phyloP scores from a whole-genome alignment of 2,888 invertebrate species.

The Phalera bucephala region DNA sequence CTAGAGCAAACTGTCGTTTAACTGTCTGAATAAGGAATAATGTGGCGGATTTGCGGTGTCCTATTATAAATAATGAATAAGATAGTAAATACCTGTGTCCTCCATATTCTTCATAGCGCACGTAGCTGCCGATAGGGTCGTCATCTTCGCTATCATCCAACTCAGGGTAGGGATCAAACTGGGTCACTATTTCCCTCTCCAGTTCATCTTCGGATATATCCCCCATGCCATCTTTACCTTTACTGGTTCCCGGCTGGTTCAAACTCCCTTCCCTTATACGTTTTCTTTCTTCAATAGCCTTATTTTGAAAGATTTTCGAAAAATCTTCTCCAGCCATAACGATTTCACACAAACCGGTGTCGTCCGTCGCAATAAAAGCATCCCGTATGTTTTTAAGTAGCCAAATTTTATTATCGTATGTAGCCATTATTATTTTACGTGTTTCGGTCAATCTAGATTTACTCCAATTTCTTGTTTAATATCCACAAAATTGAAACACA shows the following conservation, averaged over 20 bases:
- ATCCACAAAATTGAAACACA: constrained; percentile 22
- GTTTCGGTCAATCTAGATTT: constrained; percentile 2
- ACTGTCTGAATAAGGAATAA: too few relatives aligned
- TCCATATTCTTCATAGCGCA: constrained; percentile 87
- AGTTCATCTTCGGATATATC: constrained; percentile 63
- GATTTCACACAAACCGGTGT: constrained; percentile 96
- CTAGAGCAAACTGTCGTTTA: too few relatives aligned
- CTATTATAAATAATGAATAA: too few relatives aligned
- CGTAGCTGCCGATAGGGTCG: constrained; percentile 86
- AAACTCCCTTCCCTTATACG: constrained; percentile 54
- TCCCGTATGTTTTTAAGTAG: constrained; percentile 95
- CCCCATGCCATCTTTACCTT: constrained; percentile 55
- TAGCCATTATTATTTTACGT: constrained; percentile 86
- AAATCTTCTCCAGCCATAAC: constrained; percentile 94
- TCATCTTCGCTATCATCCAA: constrained; percentile 91
- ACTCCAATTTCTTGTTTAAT: constrained; percentile 16
- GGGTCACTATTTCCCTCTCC: constrained; percentile 70
- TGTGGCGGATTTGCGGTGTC: too few relatives aligned
- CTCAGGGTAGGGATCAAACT: constrained; percentile 88
- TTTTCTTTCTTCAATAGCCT: constrained; percentile 68
- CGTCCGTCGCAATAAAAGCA: constrained; percentile 97
- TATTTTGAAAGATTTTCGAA: constrained; percentile 81
- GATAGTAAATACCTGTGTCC: constrained; percentile 73
- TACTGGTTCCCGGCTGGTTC: constrained; percentile 60
- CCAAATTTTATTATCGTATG: constrained; percentile 97